Evolutionary conservation across 2,113 vertebrate species (phyloP).

Genomic region (Oreochromis niloticus): DNA sequence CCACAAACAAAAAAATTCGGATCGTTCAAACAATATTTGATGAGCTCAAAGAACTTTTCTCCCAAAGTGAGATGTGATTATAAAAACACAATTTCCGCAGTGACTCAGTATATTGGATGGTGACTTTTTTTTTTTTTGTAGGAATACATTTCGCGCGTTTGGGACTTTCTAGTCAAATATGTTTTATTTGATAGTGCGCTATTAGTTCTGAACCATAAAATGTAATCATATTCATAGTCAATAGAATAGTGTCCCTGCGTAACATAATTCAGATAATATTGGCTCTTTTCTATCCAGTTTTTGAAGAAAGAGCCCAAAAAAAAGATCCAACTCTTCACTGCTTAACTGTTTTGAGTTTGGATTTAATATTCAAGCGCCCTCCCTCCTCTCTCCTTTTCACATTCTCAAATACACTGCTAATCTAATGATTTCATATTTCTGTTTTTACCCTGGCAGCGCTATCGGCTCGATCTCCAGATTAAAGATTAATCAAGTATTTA

Average conservation of each 20-base stretch:
- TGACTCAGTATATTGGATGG: constrained; percentile 17
- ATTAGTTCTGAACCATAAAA: constrained; percentile 58
- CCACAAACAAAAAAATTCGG: not conserved
- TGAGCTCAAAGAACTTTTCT: not conserved
- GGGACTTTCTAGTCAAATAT: constrained; percentile 55
- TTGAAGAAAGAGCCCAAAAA: not conserved
- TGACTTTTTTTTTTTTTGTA: not conserved
- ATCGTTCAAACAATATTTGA: constrained; percentile 4
- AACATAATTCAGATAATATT: constrained; percentile 62
- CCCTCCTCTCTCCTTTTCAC: not conserved
- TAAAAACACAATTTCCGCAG: constrained; percentile 27
- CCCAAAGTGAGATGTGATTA: constrained; percentile 35
- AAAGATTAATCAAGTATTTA: constrained; percentile 60
- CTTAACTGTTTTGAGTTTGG: constrained; percentile 34
- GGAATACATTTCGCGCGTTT: constrained; percentile 33
- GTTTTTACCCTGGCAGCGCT: not conserved
- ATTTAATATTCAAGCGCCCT: constrained; percentile 28
- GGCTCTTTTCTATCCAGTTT: constrained; percentile 34
- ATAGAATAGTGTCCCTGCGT: constrained; percentile 40
- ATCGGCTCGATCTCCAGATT: constrained; percentile 55
- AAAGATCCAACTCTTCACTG: constrained; percentile 6
- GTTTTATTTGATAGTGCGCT: constrained; percentile 50
- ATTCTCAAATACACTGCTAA: constrained; percentile 10
- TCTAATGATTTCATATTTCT: constrained; percentile 43
- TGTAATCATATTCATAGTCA: constrained; percentile 60